These are phyloP conservation scores for Andrena camellia DNA, from an alignment of 2,888 invertebrate species.

Conservation along the genomic window DNA sequence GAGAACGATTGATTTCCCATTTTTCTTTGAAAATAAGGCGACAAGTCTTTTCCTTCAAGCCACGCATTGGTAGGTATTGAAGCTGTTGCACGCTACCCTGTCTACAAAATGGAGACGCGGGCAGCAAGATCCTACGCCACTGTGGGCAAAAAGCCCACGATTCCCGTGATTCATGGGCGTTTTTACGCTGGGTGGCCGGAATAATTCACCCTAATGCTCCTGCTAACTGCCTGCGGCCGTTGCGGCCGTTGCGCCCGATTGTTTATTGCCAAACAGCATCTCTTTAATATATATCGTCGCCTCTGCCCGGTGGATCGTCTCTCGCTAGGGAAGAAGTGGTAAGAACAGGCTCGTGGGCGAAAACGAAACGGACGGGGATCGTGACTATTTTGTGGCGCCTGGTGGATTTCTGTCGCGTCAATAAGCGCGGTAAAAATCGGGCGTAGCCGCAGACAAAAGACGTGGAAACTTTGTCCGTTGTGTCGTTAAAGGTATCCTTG, in stretches of 20 bases:
- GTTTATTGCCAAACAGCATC: conserved; percentile 81
- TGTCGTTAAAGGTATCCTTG: conserved; percentile 16
- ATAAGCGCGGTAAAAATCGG: conserved; percentile 19
- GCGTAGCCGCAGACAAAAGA: background rate
- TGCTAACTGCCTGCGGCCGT: conserved; percentile 81
- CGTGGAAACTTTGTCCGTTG: background rate
- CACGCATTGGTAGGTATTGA: too few species aligned
- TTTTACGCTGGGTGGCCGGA: conserved; percentile 82
- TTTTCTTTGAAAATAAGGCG: too few species aligned
- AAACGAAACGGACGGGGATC: conserved; percentile 42
- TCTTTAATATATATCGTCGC: conserved; percentile 72
- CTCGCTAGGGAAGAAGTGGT: conserved; percentile 26
- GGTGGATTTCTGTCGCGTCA: conserved; percentile 15
- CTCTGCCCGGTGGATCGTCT: conserved; percentile 48
- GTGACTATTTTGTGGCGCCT: background rate
- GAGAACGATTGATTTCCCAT: too few species aligned
- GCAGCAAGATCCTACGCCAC: conserved; percentile 74
- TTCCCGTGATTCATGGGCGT: conserved; percentile 82
- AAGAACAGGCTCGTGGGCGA: conserved; percentile 24
- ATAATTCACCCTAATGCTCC: conserved; percentile 84
- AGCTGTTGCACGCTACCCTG: background rate
- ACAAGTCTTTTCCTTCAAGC: too few species aligned
- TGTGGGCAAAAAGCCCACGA: conserved; percentile 74
- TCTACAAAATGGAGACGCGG: conserved; percentile 45
- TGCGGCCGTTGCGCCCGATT: conserved; percentile 75